Evolutionary conservation across 2,113 vertebrate species (phyloP), one percentile per base, ranked within the genome.

Genomic region (Crotalus tigris): DNA sequence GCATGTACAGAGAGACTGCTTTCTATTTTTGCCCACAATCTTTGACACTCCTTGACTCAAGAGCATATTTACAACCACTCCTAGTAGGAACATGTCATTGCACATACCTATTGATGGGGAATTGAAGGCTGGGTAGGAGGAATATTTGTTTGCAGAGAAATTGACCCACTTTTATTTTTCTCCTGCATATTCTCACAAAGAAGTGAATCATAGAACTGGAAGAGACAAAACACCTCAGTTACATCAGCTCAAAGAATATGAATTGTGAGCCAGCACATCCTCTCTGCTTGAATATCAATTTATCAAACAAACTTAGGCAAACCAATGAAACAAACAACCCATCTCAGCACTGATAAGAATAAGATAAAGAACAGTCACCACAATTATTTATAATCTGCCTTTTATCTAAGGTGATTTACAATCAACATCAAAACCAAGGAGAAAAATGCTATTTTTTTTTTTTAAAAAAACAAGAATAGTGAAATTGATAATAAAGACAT

Each of bases 11-110:
- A 89, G 29, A 39, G 44, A 29, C 39, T 17, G 51, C 57, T 92
- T 93, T 93, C 91, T 86, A 64, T 93, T 93, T 92, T 55, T 33
- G 7, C 61, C 12, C 87, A 91, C 21, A 49, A 39, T 87, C 75
- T 86, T 85, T 26, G 53, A 15, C 57, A 69, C 75, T 55, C n/a
- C 49, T 86, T 61, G 33, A 91, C 19, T 61, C 33, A 55, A 51
- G 49, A 86, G 29, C 88, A 69, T 90, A 88, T 91, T 92, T 55
- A 92, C 24, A 46, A 29, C 49, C 75, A 49, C 24, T 86, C 69
- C 75, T 88, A 81, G 59, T 61, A 57, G 85, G 51, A 90, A 91
- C 85, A 88, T 93, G 90, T 24, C 87, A 58, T 81, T 33, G 54
- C 51, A 87, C 51, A 81, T 57, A 91, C 44, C 85, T 75, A 57